Evolutionary conservation across 2,888 invertebrate genomes (phyloP), one percentile per base, ranked within the genome.

Genomic region (Sinopyrophorus schimmeli): DNA sequence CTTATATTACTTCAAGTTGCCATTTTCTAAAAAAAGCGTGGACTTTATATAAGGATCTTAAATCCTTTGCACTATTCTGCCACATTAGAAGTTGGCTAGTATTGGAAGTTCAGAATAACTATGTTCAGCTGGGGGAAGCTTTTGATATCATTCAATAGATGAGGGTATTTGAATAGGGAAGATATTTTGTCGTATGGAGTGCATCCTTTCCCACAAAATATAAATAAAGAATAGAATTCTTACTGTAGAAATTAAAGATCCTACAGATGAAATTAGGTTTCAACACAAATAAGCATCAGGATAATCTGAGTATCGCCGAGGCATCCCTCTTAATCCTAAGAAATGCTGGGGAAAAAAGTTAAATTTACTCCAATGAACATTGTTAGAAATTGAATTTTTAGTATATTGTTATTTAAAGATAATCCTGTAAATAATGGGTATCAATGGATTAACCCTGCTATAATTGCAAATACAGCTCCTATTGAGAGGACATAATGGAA

Each of bases 291-390:
- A 86, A 14, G 76, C 74, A 71, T 86, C 84, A 1, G 85, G 84
- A 41, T 86, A 87, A 70, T 87, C 84, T 2, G 85, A 82, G 38
- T 87, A 87, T 50, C 88, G 87, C 44, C 88, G 87, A 32, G 87
- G 88, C 74, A 88, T 87, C 0, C 84, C 84, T 14, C 76, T 77
- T 74, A 85, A 67, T 37, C 85, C 84, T 72, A 85, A 69, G 62
- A 89, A 88, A 74, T 89, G 86, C 79, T 86, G 84, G 0, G 87
- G 87, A n/a, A 89, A 88, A 72, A 89, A 85, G 86, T 88, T 77
- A 87, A 67, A 76, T 88, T 89, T 60, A 89, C 86, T 49, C 87
- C 86, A 62, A 86, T 69, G 78, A 88, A 88, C 79, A 87, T 86
- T 54, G 76, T 67, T 61, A 77, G 68, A 77, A 89, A 88, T 77